These are phyloP conservation scores for Carabus problematicus DNA, from an alignment of 2,888 invertebrate genomes.

Conservation along the genomic window DNA sequence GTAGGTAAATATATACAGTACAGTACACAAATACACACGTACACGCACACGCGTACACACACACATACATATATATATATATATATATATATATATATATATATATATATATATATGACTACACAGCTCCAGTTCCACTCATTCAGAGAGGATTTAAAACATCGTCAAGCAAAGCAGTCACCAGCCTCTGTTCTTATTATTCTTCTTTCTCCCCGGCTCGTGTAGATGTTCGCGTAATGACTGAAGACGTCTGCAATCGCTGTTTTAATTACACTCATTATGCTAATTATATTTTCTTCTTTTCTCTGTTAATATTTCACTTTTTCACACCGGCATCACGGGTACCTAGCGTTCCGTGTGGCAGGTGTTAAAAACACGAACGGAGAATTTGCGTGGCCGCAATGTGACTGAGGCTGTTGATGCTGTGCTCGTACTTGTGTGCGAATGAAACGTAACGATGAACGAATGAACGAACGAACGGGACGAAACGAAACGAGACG, in stretches of 20 bases:
- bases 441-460: background rate
- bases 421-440: conserved; percentile 39
- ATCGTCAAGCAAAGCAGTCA: too few relatives aligned
- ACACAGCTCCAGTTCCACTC: too few relatives aligned
- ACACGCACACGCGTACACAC: too few relatives aligned
- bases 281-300: conserved; percentile 50
- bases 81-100: too few relatives aligned
- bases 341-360: conserved; percentile 20
- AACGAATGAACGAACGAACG: background rate
- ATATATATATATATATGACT: too few relatives aligned
- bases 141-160: too few relatives aligned
- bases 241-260: conserved; percentile 48
- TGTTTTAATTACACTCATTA: conserved; percentile 51
- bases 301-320: conserved; percentile 48
- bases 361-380: conserved; percentile 8
- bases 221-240: conserved; percentile 22
- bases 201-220: too few relatives aligned
- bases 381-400: conserved; percentile 1
- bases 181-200: too few relatives aligned
- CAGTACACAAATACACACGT: too few relatives aligned
- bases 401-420: conserved; percentile 3
- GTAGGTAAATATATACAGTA: background rate
- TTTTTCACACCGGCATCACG: conserved; percentile 44
- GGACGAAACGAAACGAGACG: conserved; percentile 11
- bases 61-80: too few relatives aligned